Evolutionary conservation across 2,888 invertebrate genomes (phyloP).

Genomic region (Drymonia ruficornis): DNA sequence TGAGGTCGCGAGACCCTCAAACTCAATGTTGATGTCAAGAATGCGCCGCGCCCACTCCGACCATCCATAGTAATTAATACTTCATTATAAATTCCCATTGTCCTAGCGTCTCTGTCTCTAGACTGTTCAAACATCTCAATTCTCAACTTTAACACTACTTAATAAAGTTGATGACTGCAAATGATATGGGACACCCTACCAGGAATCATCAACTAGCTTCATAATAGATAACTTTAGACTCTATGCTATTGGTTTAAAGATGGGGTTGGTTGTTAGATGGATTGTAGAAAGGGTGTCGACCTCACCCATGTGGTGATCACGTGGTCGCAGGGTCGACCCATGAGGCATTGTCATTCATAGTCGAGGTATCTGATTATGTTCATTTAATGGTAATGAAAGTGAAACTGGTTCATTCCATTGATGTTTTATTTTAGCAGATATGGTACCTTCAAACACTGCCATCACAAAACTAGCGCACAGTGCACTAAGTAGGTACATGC

Average conservation of each 20-base stretch:
- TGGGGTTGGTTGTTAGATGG: constrained; percentile 21
- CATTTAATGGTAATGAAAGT: background rate
- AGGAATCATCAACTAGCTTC: background rate
- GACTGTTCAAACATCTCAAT: background rate
- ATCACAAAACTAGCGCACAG: too few species aligned
- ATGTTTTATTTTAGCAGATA: too few species aligned
- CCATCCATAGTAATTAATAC: constrained; percentile 33
- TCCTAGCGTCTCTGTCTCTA: constrained; percentile 37
- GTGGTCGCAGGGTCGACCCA: constrained; percentile 38
- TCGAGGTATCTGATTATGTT: constrained; percentile 23
- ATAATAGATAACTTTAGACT: constrained; percentile 6
- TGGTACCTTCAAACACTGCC: too few species aligned
- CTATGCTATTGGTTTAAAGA: constrained; percentile 6
- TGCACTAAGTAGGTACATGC: too few species aligned
- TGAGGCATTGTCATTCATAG: constrained; percentile 48
- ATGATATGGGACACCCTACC: constrained; percentile 5
- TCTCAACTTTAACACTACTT: background rate
- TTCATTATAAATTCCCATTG: constrained; percentile 53
- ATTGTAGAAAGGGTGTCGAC: constrained; percentile 56
- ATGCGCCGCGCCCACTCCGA: constrained; percentile 24
- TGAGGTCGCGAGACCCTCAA: constrained; percentile 5
- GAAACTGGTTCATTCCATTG: background rate
- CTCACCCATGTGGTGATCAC: constrained; percentile 56
- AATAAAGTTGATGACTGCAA: constrained; percentile 11
- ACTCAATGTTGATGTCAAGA: constrained; percentile 19